Conservation (phyloP, 2,888 invertebrate genomes). For the Metacarcinus magister region DNA sequence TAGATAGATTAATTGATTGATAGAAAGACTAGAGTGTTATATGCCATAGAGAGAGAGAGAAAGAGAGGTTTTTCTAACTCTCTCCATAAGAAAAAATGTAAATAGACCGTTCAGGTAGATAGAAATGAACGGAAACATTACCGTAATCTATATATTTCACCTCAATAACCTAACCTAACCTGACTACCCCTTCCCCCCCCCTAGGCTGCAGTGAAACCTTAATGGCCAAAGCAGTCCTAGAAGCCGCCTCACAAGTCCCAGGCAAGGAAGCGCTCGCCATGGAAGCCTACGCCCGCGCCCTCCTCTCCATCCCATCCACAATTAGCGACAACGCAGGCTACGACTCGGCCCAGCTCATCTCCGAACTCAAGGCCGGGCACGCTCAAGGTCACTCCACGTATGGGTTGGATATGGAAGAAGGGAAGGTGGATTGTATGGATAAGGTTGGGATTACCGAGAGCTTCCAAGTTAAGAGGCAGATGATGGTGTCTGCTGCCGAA, state of each 20-base stretch:
- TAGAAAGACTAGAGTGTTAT: no score
- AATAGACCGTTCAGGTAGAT: no score
- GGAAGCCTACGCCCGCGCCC: conserved; percentile 96
- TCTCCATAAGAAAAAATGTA: no score
- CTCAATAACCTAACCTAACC: not conserved
- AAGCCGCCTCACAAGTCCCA: conserved; percentile 93
- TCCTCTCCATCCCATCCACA: conserved; percentile 93
- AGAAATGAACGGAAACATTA: no score
- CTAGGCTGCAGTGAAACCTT: conserved; percentile 95
- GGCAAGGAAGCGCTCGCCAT: conserved; percentile 99
- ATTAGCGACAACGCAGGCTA: conserved; percentile 99
- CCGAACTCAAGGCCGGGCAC: conserved; percentile 96
- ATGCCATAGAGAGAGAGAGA: not conserved
- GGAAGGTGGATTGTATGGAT: conserved; percentile 94
- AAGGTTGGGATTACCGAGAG: conserved; percentile 94
- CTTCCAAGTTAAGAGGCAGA: conserved; percentile 98
- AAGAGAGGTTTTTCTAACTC: no score
- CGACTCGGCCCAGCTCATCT: conserved; percentile 97
- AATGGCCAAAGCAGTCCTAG: conserved; percentile 96
- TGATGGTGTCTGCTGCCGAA: conserved; percentile 96
- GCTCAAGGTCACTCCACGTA: conserved; percentile 89
- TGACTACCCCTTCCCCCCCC: not conserved
- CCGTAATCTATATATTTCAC: no score
- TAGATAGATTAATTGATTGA: no score
- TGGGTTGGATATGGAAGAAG: conserved; percentile 91